phyloP scores from a whole-genome alignment of 2,113 vertebrate genomes.

The Sinocyclocheilus anophthalmus region DNA sequence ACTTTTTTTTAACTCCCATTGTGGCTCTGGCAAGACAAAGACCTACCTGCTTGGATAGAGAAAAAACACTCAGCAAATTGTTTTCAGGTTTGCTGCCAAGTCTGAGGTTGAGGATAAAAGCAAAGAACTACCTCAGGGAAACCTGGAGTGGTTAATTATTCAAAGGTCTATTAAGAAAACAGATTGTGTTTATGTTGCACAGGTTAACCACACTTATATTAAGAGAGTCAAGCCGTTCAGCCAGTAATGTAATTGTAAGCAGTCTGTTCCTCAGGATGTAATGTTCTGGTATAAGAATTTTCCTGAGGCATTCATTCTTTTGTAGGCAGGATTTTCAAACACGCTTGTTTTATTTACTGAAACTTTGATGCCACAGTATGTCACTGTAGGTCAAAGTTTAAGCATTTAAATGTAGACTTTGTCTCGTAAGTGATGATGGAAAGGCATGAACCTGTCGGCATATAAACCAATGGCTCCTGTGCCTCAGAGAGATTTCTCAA shows the following conservation, averaged over 20 bases:
- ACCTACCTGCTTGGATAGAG: not conserved
- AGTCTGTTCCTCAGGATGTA: not conserved
- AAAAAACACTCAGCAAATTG: not conserved
- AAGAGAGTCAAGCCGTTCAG: not conserved
- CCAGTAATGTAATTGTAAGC: constrained; percentile 6
- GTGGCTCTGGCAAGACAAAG: not conserved
- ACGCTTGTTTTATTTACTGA: constrained; percentile 3
- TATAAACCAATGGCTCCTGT: constrained; percentile 53
- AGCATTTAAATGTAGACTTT: constrained; percentile 44
- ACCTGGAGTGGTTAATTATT: constrained; percentile 17
- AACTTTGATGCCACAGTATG: not conserved
- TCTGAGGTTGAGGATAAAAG: constrained; percentile 20
- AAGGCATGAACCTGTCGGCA: constrained; percentile 38
- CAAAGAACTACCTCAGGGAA: constrained; percentile 35
- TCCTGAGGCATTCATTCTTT: not conserved
- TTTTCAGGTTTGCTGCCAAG: constrained; percentile 26
- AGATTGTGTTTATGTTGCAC: constrained; percentile 14
- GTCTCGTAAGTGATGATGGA: constrained; percentile 30
- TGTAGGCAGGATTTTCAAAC: not conserved
- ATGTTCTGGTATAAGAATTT: not conserved
- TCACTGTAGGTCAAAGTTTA: constrained; percentile 24
- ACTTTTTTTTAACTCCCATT: not conserved
- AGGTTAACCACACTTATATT: constrained; percentile 28
- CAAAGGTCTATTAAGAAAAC: constrained; percentile 35
- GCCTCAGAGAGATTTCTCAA: constrained; percentile 68